These are phyloP conservation scores for Lordiphosa collinella DNA, from an alignment of 1,140 invertebrate species.

Conservation along the genomic window DNA sequence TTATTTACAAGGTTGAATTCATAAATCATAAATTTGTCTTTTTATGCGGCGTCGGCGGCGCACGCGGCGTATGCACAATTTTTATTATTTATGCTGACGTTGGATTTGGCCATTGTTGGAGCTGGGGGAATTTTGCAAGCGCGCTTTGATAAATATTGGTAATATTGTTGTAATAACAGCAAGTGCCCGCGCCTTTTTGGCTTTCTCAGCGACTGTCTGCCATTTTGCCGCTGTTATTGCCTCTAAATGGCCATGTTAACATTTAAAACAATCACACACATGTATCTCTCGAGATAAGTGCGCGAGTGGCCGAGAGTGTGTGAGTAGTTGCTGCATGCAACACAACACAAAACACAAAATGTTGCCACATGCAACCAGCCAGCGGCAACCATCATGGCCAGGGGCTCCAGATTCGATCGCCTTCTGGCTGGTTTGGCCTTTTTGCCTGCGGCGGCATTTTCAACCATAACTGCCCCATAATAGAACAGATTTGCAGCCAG, in stretches of 20 bases:
- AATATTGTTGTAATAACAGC: conserved; percentile 77
- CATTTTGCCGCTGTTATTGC: conserved; percentile 78
- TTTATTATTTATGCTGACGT: conserved; percentile 64
- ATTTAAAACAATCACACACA: conserved; percentile 78
- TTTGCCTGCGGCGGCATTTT: conserved; percentile 27
- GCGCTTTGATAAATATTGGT: conserved; percentile 71
- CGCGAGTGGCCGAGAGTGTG: conserved; percentile 5
- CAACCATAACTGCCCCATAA: conserved; percentile 49
- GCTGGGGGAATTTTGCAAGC: conserved; percentile 45
- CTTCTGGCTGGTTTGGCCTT: conserved; percentile 37
- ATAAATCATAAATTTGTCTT: conserved; percentile 79
- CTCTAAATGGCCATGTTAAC: conserved; percentile 78
- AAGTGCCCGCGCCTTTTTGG: conserved; percentile 71
- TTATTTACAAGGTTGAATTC: conserved; percentile 78
- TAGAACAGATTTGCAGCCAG: conserved; percentile 53
- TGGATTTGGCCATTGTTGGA: conserved; percentile 52
- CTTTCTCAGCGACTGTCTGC: conserved; percentile 61
- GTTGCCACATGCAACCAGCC: conserved; percentile 19
- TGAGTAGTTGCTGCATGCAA: conserved; percentile 58
- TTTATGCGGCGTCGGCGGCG: conserved; percentile 59
- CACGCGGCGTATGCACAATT: conserved; percentile 62
- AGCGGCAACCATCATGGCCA: conserved; percentile 8
- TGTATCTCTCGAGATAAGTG: conserved; percentile 21
- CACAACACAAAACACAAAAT: conserved; percentile 26
- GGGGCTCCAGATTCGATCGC: conserved; percentile 42